Evolutionary conservation across 2,888 invertebrate genomes (phyloP), one percentile per base, ranked within the genome.

Genomic region (Acleris sparsana): DNA sequence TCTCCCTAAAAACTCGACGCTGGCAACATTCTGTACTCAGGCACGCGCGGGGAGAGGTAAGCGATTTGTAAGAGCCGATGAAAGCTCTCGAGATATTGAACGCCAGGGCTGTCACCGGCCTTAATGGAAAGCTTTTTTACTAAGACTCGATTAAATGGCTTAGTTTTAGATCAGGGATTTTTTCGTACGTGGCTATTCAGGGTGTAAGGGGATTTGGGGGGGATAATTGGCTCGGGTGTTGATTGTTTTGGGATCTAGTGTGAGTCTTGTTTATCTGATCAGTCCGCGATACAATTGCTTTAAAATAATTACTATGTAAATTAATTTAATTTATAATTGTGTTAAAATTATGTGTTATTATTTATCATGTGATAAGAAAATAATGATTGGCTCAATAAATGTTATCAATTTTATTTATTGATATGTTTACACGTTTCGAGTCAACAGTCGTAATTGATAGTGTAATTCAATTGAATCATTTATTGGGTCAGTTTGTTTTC

Each of bases 21-120:
- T 59, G 53, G 67, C 53, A 56, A 33, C 65, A 65, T 56, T 65
- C 65, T 60, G 55, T 61, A 65, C 74, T 75, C 73, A 64, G 75
- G 72, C 75, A 74, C 75, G 75, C 73, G 71, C 73, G 66, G 72
- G 71, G 74, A 74, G 75, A 76, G 70, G 75, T 85, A 89, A 89
- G 88, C 89, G 86, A 87, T 89, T 89, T 86, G 85, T 85, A 85
- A 87, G 88, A 88, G 85, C 80, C 86, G 89, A 89, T 88, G 89
- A 88, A 89, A 88, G 88, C 88, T 79, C 87, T 86, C 80, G 77
- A 85, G 85, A 81, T 86, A 88, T 86, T 80, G 85, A 79, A 78
- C 79, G 78, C 70, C 78, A 90, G 89, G 90, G 91, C 78, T 89
- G 87, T 82, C 87, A 83, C 76, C 79, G 72, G 57, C 22, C 64